phyloP scores from a whole-genome alignment of 1,140 invertebrate genomes.

The Babylonia areolata region DNA sequence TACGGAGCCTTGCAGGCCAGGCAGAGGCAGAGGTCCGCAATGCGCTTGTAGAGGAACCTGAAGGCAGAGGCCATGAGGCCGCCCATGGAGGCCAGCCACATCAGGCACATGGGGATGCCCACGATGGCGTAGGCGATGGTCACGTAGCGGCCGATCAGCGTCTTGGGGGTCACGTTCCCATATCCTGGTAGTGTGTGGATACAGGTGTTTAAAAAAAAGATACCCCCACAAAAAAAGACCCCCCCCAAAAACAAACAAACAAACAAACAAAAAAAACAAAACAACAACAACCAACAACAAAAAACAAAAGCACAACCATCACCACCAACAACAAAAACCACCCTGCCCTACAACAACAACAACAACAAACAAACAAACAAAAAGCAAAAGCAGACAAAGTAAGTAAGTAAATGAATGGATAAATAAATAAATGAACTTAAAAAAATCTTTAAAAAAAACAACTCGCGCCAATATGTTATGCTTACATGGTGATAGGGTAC shows the following conservation, averaged over 20 bases:
- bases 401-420: too few species aligned
- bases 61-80: constrained; percentile 96
- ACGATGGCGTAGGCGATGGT: constrained; percentile 97
- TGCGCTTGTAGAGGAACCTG: constrained; percentile 92
- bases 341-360: too few species aligned
- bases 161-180: constrained; percentile 93
- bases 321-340: too few species aligned
- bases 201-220: neutral
- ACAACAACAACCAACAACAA: too few species aligned
- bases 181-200: constrained; percentile 89
- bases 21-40: constrained; percentile 80
- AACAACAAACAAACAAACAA: too few species aligned
- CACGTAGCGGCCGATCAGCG: constrained; percentile 90
- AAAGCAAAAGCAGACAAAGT: too few species aligned
- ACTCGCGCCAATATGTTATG: too few species aligned
- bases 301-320: too few species aligned
- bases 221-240: neutral
- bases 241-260: neutral
- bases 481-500: too few species aligned
- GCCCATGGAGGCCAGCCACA: constrained; percentile 94
- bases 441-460: too few species aligned
- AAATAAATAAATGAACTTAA: neutral
- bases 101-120: constrained; percentile 96
- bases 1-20: neutral
- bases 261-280: neutral